Base-by-base conservation (phyloP, 2,113 vertebrate genomes). In the Lepus americanus region DNA sequence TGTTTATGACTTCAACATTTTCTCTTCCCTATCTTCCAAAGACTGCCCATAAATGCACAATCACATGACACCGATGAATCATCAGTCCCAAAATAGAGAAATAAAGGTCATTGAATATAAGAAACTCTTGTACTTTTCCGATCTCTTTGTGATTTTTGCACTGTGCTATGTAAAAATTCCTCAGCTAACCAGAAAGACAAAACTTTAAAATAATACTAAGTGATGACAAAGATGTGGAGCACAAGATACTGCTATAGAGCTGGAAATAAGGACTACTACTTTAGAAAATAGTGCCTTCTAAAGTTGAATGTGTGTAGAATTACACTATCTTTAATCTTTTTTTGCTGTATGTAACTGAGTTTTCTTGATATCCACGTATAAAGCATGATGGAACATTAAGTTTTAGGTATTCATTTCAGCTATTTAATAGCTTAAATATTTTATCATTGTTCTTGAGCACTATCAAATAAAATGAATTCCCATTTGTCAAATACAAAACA, bases 141-240 rank as follows among this genome's bases (percentile, higher is more conserved):
- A 29, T 22, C 29, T 53, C 53, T 74, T 25, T 95, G 39, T 88
- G 72, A 81, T 72, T 90, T 94, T 85, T 84, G 49, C 11, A 70
- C 9, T 33, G 53, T 59, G 12, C 33, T 69, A 36, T 79, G 0
- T 80, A 84, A 94, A 92, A 83, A 87, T 61, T 90, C 27, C 29
- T 72, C 1, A 29, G 23, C 12, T 92, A 61, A 73, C 1, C 12
- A 49, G 73, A 79, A 81, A 66, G n/a, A 92, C 11, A 89, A 80
- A 81, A 70, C 22, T 25, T 27, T 51, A 55, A 86, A 1, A 63
- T 1, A 70, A 36, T 23, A 73, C 1, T 12, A 61, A 92, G 25
- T 85, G 12, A n/a, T 74, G 20, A 9, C 72, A 89, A 87, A 33
- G n/a, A 87, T 67, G 9, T 51, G 20, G 36, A 63, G 16, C 8